These are phyloP conservation scores for Gobio gobio DNA, from an alignment of 2,113 vertebrate species.

Conservation along the genomic window DNA sequence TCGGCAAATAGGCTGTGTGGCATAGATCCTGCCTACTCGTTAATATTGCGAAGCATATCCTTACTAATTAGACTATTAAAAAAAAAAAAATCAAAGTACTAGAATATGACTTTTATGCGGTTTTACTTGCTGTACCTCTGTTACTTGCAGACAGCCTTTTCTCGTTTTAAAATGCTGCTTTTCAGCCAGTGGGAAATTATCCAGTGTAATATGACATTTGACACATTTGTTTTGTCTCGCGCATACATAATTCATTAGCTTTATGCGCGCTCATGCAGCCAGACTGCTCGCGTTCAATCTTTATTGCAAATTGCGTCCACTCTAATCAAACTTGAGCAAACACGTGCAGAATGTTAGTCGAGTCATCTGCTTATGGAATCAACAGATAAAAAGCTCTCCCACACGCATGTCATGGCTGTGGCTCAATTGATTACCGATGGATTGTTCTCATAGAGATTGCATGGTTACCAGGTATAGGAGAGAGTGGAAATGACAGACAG, in stretches of 20 bases:
- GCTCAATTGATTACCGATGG: constrained; percentile 42
- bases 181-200: constrained; percentile 72
- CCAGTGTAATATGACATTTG: constrained; percentile 72
- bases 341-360: constrained; percentile 76
- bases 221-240: constrained; percentile 64
- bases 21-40: neutral
- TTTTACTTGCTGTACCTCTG: neutral
- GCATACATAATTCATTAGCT: constrained; percentile 79
- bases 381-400: constrained; percentile 74
- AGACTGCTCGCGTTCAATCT: constrained; percentile 76
- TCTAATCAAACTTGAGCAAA: constrained; percentile 76
- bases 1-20: neutral
- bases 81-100: no score
- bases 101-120: neutral
- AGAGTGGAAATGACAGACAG: neutral
- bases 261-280: constrained; percentile 73
- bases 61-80: no score
- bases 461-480: neutral
- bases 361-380: constrained; percentile 78
- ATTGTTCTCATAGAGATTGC: constrained; percentile 18
- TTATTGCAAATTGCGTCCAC: constrained; percentile 68
- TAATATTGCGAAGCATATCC: neutral
- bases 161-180: constrained; percentile 14
- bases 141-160: neutral
- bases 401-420: constrained; percentile 59